Evolutionary conservation across 2,113 vertebrate species (phyloP).

Genomic region (Neolamprologus variostigma): DNA sequence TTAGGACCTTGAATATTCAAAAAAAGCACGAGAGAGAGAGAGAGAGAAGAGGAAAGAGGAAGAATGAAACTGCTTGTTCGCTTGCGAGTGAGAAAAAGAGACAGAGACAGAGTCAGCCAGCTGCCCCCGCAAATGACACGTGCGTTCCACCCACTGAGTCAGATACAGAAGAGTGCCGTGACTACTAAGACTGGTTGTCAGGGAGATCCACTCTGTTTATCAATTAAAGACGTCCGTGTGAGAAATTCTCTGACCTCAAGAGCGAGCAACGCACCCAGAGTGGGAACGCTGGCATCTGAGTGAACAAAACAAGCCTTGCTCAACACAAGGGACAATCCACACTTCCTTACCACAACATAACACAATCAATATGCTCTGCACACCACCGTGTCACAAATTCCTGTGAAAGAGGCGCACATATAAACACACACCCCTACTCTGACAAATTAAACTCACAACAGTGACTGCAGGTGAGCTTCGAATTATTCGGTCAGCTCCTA

Average conservation of each 20-base stretch:
- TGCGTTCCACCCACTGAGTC: slow-evolving; percentile 48
- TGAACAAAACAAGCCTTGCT: not conserved
- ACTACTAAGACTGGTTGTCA: slow-evolving; percentile 55
- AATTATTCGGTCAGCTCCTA: not conserved
- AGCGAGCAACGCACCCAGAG: slow-evolving; percentile 9
- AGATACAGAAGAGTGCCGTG: slow-evolving; percentile 43
- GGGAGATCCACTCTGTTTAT: slow-evolving; percentile 50
- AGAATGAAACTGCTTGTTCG: not conserved
- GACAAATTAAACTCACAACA: not conserved
- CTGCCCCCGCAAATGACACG: slow-evolving; percentile 46
- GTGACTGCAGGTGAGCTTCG: not conserved
- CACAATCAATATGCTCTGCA: not conserved
- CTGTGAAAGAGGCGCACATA: not conserved
- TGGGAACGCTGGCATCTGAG: not conserved
- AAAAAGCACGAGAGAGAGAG: not conserved
- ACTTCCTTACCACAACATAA: not conserved
- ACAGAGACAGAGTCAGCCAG: slow-evolving; percentile 12
- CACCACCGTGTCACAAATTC: not conserved
- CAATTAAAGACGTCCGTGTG: slow-evolving; percentile 42
- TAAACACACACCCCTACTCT: not conserved
- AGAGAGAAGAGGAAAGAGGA: not conserved
- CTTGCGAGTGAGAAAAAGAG: slow-evolving; percentile 12
- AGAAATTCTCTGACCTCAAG: slow-evolving; percentile 36
- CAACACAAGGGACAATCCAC: not conserved
- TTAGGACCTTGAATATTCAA: not conserved